Base-by-base conservation (phyloP, 2,888 invertebrate species). In the Steinernema carpocapsae region DNA sequence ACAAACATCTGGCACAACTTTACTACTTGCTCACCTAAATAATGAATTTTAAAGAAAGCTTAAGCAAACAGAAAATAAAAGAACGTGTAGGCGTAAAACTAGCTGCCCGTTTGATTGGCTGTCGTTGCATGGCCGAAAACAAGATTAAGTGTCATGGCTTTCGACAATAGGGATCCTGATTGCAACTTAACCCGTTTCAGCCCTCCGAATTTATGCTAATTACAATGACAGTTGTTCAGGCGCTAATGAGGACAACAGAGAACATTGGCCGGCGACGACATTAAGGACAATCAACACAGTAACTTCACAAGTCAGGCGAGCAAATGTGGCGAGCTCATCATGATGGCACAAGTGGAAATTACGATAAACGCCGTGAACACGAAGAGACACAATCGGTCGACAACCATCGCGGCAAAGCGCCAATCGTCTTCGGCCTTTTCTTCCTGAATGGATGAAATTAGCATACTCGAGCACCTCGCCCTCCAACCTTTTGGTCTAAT, bases 371-470 rank as follows among this genome's bases (percentile, higher is more conserved):
- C 51, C 19, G 83, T 81, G 74, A 83, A 84, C 0, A 84, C 26
- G 73, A 81, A 84, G 0, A 86, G 76, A 17, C 84, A 87, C 14
- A 85, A 75, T 19, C 86, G 78, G 75, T 87, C 86, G 73, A 86
- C 78, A 7, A 85, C 84, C 83, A 86, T 84, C 19, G 85, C 85
- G 79, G 83, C 79, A 72, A 81, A 85, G 70, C 82, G 48, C 87
- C 87, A 87, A 73, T 87, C 87, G 12, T 80, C 79, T 73, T 84
- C 82, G 14, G 80, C 78, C 12, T 87, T 85, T 37, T 83, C 82
- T 72, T 86, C 86, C 42, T 82, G 32, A 26, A 52, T 2, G 52
- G 19, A 12, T 10, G 17, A 10, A 22, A 32, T 32, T 32, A 10
- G 29, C 32, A 32, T 17, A 64, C 22, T 19, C 19, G 52, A 52